Base-by-base conservation (phyloP, 2,888 invertebrate species). In the Tetranychus truncatus region DNA sequence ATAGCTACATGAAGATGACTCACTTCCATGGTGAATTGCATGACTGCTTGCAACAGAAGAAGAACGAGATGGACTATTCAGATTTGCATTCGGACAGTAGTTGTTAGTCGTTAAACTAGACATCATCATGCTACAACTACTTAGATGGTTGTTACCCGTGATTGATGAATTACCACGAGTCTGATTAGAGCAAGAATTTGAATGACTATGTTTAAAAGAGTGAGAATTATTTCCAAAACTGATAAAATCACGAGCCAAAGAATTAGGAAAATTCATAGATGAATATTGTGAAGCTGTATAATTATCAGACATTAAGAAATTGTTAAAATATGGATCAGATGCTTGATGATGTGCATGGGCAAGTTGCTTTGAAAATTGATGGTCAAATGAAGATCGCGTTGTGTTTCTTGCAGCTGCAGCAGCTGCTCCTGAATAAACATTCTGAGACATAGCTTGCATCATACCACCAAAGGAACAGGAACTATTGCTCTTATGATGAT, bases 1-100 rank as follows among this genome's bases (percentile, higher is more conserved):
- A 66, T 76, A 77, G 71, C 75, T 76, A 69, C 76, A 76, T 4
- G 77, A 76, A 1, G 76, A 76, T 20, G 74, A 74, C 55, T 76
- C 76, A 46, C 72, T 76, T 24, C 72, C 71, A 24, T 77, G 77
- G 44, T 71, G 74, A 9, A 67, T 45, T 15, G 55, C 65, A 24
- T 73, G 67, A 67, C n/a, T 74, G 45, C 76, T 76, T n/a, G 76
- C 76, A 24, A 72, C 76, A 11, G 76, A 76, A 20, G 76, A 76
- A 72, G 66, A 76, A n/a, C 76, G 71, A 18, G 76, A 76, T n/a
- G 66, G 11, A 73, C 65, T 73, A 15, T 46, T 20, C 2, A 34
- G 65, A 3, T n/a, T 20, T 11, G 24, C 15, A 45, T 34, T 66
- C 9, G 55, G 21, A 20, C 18, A 21, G 20, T 73, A 55, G 46